Percentiles rank a stretch among this genome's conserved stretches.
phyloP scores from a whole-genome alignment of 2,113 vertebrate genomes.

The Colistium nudipinnis region DNA sequence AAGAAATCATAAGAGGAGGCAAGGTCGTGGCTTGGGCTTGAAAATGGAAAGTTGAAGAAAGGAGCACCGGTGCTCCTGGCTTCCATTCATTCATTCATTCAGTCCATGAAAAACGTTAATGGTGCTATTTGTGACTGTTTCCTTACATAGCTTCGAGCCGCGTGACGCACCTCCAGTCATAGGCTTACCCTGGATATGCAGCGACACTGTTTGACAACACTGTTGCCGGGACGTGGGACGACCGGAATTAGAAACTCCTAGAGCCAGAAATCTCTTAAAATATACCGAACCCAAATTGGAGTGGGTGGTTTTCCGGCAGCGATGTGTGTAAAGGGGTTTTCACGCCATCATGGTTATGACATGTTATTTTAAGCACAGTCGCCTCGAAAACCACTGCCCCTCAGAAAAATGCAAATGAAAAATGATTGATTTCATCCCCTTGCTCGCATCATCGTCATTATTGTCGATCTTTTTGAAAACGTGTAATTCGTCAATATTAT shows the following conservation, averaged over 20 bases:
- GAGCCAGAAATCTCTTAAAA: background rate
- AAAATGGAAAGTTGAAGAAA: background rate
- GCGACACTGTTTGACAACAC: slow-evolving; percentile 8
- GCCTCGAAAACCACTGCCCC: too few species aligned
- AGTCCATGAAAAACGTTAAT: slow-evolving; percentile 20
- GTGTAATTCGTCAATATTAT: too few species aligned
- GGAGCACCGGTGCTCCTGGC: background rate
- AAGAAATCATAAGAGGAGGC: background rate
- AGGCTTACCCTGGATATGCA: slow-evolving; percentile 9
- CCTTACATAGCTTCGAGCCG: slow-evolving; percentile 16
- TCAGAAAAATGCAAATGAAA: too few species aligned
- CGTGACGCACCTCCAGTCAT: slow-evolving; percentile 11
- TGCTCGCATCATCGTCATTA: too few species aligned
- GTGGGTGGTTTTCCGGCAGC: slow-evolving; percentile 5
- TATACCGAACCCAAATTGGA: slow-evolving; percentile 2
- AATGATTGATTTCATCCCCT: too few species aligned
- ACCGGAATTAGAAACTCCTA: slow-evolving; percentile 22
- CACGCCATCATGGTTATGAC: too few species aligned
- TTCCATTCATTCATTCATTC: slow-evolving; percentile 29
- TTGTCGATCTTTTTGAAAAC: too few species aligned
- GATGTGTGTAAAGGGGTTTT: background rate
- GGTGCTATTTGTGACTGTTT: slow-evolving; percentile 28
- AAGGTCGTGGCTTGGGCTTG: background rate
- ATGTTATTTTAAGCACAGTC: too few species aligned
- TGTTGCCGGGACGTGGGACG: slow-evolving; percentile 9